Percentiles rank a stretch among this genome's conserved stretches.
phyloP scores from a whole-genome alignment of 2,797 vertebrate genomes.

The Enteromius thamalakanensis region DNA sequence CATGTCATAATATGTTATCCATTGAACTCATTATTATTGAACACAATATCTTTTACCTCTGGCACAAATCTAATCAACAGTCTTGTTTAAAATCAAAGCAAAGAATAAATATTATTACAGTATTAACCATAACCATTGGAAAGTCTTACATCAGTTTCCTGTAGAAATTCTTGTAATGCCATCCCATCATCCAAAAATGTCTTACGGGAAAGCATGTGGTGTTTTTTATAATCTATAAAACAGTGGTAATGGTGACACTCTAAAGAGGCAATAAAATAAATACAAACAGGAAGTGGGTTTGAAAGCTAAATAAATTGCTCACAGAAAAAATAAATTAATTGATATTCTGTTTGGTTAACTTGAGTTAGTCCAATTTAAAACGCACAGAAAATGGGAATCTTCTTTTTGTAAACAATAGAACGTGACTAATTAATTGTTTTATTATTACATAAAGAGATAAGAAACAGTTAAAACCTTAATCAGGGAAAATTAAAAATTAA shows the following conservation, averaged over 20 bases:
- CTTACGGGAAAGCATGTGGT: slow-evolving; percentile 28
- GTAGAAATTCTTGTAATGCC: neutral
- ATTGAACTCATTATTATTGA: neutral
- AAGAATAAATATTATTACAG: neutral
- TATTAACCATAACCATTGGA: neutral
- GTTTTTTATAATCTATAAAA: slow-evolving; percentile 39
- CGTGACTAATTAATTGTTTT: neutral
- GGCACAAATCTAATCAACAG: neutral
- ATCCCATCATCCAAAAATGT: neutral
- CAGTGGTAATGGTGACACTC: slow-evolving; percentile 26
- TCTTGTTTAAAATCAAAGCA: neutral
- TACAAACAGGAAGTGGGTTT: slow-evolving; percentile 45
- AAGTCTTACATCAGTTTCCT: slow-evolving; percentile 10
- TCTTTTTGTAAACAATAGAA: neutral
- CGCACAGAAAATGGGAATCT: neutral
- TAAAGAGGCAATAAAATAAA: slow-evolving; percentile 43
- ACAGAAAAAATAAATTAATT: neutral
- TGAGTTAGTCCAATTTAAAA: neutral
- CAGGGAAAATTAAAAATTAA: neutral
- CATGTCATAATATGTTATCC: neutral
- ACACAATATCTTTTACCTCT: neutral
- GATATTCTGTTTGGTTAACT: neutral
- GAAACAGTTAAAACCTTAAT: neutral
- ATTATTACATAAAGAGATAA: neutral
- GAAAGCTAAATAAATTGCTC: slow-evolving; percentile 11